Percentiles rank a stretch among this genome's conserved stretches.
Conservation (phyloP, 2,888 invertebrate genomes). For the Polia nebulosa region DNA sequence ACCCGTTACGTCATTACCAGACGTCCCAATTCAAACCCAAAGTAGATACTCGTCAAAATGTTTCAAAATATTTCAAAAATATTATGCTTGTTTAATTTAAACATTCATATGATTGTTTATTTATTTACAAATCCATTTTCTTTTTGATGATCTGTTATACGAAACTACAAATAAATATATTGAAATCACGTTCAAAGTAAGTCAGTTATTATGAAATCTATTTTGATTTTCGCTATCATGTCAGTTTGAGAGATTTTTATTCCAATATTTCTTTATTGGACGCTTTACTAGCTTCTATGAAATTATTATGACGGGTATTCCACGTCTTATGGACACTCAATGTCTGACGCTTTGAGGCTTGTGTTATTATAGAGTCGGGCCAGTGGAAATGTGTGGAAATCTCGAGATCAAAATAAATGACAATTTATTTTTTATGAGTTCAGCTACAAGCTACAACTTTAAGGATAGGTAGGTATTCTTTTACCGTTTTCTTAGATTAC, state of each 20-base stretch:
- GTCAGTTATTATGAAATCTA: slow-evolving; percentile 25
- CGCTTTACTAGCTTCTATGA: slow-evolving; percentile 42
- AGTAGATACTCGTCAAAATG: background rate
- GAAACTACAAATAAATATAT: slow-evolving; percentile 18
- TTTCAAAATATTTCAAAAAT: background rate
- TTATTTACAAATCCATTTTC: slow-evolving; percentile 24
- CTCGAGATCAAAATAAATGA: background rate
- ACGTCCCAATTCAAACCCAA: background rate
- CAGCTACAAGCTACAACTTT: background rate
- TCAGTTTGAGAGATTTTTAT: slow-evolving; percentile 42
- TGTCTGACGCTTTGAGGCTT: slow-evolving; percentile 41
- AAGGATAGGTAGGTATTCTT: background rate
- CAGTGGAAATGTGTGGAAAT: slow-evolving; percentile 30
- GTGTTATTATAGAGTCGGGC: slow-evolving; percentile 30
- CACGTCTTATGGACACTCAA: slow-evolving; percentile 39
- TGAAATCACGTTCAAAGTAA: slow-evolving; percentile 21
- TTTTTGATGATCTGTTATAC: slow-evolving; percentile 28
- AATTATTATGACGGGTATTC: slow-evolving; percentile 50
- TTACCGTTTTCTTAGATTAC: background rate
- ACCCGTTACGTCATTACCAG: background rate
- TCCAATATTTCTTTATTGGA: slow-evolving; percentile 51
- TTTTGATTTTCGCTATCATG: slow-evolving; percentile 38
- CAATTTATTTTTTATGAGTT: background rate
- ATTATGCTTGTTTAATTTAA: background rate
- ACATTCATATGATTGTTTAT: slow-evolving; percentile 5